These are phyloP conservation scores for Plotosus lineatus DNA, from an alignment of 2,113 vertebrate species.

Conservation along the genomic window DNA sequence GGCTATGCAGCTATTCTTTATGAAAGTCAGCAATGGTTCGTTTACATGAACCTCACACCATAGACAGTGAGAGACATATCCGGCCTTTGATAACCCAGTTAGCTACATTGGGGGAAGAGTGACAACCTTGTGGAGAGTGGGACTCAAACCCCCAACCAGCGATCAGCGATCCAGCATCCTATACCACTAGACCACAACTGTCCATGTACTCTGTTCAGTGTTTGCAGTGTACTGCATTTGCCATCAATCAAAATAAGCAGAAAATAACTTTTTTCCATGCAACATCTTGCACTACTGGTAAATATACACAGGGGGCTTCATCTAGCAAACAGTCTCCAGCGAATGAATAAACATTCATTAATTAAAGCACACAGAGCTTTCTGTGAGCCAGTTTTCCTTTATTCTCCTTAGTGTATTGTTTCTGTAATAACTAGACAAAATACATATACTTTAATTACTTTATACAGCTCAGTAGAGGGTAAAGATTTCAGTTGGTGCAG, in stretches of 20 bases:
- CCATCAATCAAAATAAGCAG: slow-evolving; percentile 19
- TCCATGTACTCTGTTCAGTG: too few relatives aligned
- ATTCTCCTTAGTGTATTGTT: slow-evolving; percentile 6
- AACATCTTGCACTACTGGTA: slow-evolving; percentile 43
- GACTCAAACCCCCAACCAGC: too few relatives aligned
- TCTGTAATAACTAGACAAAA: background rate
- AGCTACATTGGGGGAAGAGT: too few relatives aligned
- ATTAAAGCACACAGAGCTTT: slow-evolving; percentile 40
- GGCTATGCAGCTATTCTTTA: too few relatives aligned
- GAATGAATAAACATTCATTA: slow-evolving; percentile 32
- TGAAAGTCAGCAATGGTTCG: too few relatives aligned
- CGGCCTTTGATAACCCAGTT: too few relatives aligned
- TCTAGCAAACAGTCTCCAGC: slow-evolving; percentile 25
- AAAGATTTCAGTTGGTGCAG: background rate
- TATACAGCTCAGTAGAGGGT: background rate
- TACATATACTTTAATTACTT: background rate
- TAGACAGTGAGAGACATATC: too few relatives aligned
- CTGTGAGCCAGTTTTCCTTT: slow-evolving; percentile 2
- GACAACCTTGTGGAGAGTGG: too few relatives aligned
- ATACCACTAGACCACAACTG: too few relatives aligned
- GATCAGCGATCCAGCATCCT: too few relatives aligned
- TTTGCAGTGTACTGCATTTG: too few relatives aligned
- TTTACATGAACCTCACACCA: too few relatives aligned
- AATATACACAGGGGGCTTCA: slow-evolving; percentile 30
- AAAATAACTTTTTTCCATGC: slow-evolving; percentile 47